A percentile compares a stretch with the other conserved stretches of the same genome.
Conservation (phyloP, 2,888 invertebrate species). For the Chirona hameri region DNA sequence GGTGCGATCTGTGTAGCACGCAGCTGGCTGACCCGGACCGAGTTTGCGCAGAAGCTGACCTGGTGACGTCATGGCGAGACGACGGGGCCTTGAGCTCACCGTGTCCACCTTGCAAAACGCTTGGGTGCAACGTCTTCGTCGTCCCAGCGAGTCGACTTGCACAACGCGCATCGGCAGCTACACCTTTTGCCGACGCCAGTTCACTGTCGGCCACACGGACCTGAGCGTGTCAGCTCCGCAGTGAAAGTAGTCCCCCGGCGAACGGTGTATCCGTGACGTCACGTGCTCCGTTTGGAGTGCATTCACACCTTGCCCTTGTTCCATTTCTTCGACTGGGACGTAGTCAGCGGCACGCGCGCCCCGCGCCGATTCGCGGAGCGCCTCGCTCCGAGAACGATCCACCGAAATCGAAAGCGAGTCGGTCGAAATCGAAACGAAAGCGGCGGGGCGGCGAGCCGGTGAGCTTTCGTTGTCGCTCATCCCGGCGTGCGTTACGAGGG, state of each 20-base stretch:
- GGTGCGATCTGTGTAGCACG: neutral
- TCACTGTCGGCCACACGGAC: too few species aligned
- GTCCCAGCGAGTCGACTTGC: neutral
- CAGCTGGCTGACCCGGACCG: neutral
- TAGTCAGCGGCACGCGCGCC: neutral
- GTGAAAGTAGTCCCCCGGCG: neutral
- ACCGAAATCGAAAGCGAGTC: too few species aligned
- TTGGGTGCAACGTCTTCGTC: neutral
- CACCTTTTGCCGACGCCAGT: neutral
- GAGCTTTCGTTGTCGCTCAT: too few species aligned
- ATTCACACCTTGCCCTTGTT: constrained; percentile 23
- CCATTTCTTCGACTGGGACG: neutral
- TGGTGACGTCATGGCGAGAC: neutral
- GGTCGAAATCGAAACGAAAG: too few species aligned
- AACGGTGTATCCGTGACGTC: constrained; percentile 2
- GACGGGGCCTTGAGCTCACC: neutral
- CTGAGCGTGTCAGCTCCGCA: neutral
- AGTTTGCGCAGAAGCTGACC: neutral
- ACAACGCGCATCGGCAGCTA: neutral
- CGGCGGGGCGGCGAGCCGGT: too few species aligned
- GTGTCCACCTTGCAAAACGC: neutral
- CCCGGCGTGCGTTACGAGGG: too few species aligned
- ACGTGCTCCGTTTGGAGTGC: neutral
- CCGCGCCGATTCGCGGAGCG: too few species aligned
- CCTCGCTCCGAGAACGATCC: too few species aligned